Evolutionary conservation across 2,113 vertebrate genomes (phyloP), one percentile per base, ranked within the genome.

Genomic region (Odontesthes bonariensis): DNA sequence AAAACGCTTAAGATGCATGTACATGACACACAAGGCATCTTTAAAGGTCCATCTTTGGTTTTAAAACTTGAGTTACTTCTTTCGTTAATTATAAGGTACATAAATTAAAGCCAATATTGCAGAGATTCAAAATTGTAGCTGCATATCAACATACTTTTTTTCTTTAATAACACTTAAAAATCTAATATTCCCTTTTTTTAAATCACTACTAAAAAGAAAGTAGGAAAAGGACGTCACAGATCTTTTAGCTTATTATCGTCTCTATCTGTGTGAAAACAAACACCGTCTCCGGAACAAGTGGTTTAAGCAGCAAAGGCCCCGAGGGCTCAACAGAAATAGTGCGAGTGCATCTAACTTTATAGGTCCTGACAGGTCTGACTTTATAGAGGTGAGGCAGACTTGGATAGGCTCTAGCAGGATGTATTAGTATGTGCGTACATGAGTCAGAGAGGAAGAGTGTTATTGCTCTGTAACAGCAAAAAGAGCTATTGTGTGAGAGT

Each of bases 311-410:
- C 65, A 14, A 75, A 81, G 46, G 52, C 72, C 86, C 80, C 0
- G 33, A 67, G 74, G 81, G 76, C 61, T 71, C 11, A 6, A 73
- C 22, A 82, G 47, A 79, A 53, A 78, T 35, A 60, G 51, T 12
- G 53, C 42, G 35, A 56, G 63, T 65, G 60, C 14, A 47, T 86
- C 47, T 75, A 64, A 84, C 74, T 77, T 55, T 73, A 79, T 33
- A 73, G 60, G 68, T 84, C 22, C 57, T 61, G 77, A 84, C 76
- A 88, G 76, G 78, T 73, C 68, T 79, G 73, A 58, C 55, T 63
- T 51, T n/a, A 44, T 10, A 68, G 60, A 72, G 73, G 86, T 77
- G 75, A 84, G 13, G 53, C 68, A 69, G 74, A 75, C 60, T 75
- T 46, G 2, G 46, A 69, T 23, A 58, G 55, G 72, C 73, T 84